phyloP scores from a whole-genome alignment of 2,113 vertebrate genomes.

The Protomyctophum bolini region DNA sequence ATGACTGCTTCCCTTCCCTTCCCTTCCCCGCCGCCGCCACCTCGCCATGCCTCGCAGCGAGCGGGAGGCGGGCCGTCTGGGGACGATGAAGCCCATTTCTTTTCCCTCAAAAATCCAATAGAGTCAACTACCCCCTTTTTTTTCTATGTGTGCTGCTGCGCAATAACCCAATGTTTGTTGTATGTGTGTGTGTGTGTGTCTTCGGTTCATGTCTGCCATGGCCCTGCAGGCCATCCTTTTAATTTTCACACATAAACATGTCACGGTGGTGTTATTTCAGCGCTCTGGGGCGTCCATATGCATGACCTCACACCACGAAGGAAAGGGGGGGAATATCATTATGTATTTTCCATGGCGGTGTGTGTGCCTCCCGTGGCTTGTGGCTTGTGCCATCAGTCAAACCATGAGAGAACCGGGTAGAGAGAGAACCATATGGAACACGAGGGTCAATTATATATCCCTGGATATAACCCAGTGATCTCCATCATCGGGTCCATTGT shows the following conservation, averaged over 20 bases:
- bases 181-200: background rate
- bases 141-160: conserved; percentile 17
- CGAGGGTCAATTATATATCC: conserved; percentile 49
- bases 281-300: conserved; percentile 55
- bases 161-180: background rate
- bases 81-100: conserved; percentile 63
- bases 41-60: conserved; percentile 47
- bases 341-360: conserved; percentile 36
- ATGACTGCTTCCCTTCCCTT: conserved; percentile 60
- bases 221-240: no score
- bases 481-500: conserved; percentile 27
- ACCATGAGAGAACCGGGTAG: conserved; percentile 20
- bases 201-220: conserved; percentile 24
- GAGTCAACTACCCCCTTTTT: conserved; percentile 38
- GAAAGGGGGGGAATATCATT: conserved; percentile 21
- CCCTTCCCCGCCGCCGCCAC: conserved; percentile 46
- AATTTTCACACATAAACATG: conserved; percentile 66
- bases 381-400: conserved; percentile 56
- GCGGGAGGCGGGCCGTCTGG: no score
- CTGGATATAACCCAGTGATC: conserved; percentile 32
- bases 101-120: conserved; percentile 59
- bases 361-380: conserved; percentile 29
- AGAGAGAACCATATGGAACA: conserved; percentile 22
- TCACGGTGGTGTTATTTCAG: conserved; percentile 48
- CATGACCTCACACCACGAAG: conserved; percentile 44